These are phyloP conservation scores for Liasis olivaceus DNA, from an alignment of 2,797 vertebrate species.

Conservation along the genomic window DNA sequence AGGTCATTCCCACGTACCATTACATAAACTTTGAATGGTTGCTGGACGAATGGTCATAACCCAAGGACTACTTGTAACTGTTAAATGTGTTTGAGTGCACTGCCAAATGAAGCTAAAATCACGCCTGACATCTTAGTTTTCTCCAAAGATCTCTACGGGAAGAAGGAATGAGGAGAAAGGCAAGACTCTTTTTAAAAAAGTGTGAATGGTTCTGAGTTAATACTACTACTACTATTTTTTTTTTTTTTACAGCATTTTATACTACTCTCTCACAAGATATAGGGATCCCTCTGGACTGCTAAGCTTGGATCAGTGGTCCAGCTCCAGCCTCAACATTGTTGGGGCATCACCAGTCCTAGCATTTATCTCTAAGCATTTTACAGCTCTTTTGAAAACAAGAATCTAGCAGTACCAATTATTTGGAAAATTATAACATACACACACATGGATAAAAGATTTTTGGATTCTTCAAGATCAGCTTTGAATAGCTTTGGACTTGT, in stretches of 20 bases:
- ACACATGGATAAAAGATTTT: not conserved
- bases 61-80: not conserved
- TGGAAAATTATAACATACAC: not conserved
- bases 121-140: not conserved
- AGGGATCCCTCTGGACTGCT: not conserved
- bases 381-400: not conserved
- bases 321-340: not conserved
- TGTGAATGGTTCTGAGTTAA: not conserved
- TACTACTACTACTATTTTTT: not conserved
- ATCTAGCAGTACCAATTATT: not conserved
- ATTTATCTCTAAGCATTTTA: not conserved
- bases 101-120: not conserved
- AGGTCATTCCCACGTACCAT: not conserved
- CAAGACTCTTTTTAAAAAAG: not conserved
- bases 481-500: not conserved
- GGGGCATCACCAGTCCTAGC: not conserved
- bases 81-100: not conserved
- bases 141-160: not conserved
- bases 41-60: not conserved
- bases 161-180: not conserved
- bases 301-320: not conserved
- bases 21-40: not conserved
- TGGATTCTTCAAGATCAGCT: not conserved
- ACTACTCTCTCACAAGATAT: not conserved
- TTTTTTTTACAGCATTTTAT: not conserved